phyloP scores from a whole-genome alignment of 1,140 invertebrate genomes.

The Wiebesia pumilae region DNA sequence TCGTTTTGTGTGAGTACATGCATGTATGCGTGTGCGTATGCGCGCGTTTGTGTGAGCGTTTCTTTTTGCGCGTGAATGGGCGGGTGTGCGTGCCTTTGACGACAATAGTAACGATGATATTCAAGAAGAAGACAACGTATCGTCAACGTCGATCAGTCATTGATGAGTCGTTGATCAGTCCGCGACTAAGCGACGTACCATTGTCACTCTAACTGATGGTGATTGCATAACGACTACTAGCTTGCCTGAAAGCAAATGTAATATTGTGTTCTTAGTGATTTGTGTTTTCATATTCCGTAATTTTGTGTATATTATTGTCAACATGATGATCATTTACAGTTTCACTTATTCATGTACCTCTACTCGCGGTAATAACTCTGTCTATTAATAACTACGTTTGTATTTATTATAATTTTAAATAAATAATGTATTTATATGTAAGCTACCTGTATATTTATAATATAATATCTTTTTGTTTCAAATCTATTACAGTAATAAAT shows the following conservation, averaged over 20 bases:
- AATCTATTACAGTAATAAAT: too few species aligned
- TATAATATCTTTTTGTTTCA: too few species aligned
- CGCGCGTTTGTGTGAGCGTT: not conserved
- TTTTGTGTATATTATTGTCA: not conserved
- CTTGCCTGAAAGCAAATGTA: slow-evolving; percentile 29
- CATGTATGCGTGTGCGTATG: not conserved
- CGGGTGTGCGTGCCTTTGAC: not conserved
- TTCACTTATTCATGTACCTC: not conserved
- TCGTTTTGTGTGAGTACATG: not conserved
- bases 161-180: slow-evolving; percentile 17
- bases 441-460: too few species aligned
- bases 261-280: not conserved
- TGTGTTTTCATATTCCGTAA: not conserved
- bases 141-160: slow-evolving; percentile 21
- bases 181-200: not conserved
- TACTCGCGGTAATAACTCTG: not conserved
- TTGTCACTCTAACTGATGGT: not conserved
- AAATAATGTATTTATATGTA: not conserved
- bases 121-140: not conserved
- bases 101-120: not conserved
- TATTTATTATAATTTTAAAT: not conserved
- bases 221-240: slow-evolving; percentile 16
- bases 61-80: not conserved
- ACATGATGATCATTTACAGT: not conserved
- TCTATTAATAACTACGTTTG: not conserved